Evolutionary conservation across 23 tunicate species (phyloP), one percentile per base, ranked within the genome.

Genomic region (Styela plicata): DNA sequence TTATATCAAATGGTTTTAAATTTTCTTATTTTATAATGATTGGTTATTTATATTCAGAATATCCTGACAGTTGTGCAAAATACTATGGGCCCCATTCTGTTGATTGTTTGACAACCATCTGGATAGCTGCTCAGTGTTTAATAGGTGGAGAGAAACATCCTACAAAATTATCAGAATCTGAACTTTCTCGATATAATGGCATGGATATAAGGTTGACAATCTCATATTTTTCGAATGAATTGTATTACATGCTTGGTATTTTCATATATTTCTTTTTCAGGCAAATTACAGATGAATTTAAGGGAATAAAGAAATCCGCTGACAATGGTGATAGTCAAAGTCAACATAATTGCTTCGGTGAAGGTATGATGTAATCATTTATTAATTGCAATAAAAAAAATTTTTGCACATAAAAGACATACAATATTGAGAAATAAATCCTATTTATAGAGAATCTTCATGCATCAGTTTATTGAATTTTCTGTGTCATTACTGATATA

Each of bases 51-150:
- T 66, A 3, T 24, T n/a, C 77, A 71, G 77, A 71, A 17, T 71
- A 71, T 29, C 77, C 77, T 3, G 77, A 71, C 3, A 34, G 17
- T 30, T 71, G 77, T 71, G 17, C 2, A 7, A 71, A 71, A 2
- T 71, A 71, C 34, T 71, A 71, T 71, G 77, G 77, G 5, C 77
- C 77, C 26, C 77, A 71, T 71, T 5, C 77, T 71, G 34, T 32
- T 36, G 13, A 31, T 2, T 71, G 77, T 30, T 71, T 71, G 36
- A 34, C 32, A 22, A 71, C 77, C 3, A 71, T 71, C 5, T 71
- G 77, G 77, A 32, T 28, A 28, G 13, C 77, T 27, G 77, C 77
- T 26, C 24, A 71, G 36, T 75, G 80, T 36, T 20, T 75, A 17
- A 5, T 10, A 10, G 64, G 36, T 31, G 80, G 80, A 3, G 34